These are phyloP conservation scores for Platyrinchus mystaceus DNA, from an alignment of 2,797 vertebrate species.

Conservation along the genomic window DNA sequence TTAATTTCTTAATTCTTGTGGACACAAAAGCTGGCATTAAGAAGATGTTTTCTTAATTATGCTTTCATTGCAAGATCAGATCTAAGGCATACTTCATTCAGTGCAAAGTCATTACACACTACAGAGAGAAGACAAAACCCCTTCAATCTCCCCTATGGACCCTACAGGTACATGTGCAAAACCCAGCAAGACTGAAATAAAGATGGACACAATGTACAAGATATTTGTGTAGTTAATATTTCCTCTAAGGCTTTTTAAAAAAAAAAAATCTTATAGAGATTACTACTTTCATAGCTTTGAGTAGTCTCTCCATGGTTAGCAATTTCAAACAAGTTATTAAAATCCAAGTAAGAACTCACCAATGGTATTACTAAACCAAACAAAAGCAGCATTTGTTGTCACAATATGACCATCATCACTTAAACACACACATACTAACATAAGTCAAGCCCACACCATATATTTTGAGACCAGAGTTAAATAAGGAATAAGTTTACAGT, in stretches of 20 bases:
- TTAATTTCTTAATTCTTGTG: neutral
- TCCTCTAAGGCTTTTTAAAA: neutral
- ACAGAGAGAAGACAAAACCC: neutral
- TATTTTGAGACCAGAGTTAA: neutral
- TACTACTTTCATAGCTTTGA: neutral
- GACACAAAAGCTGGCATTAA: neutral
- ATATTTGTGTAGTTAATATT: neutral
- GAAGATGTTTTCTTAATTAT: neutral
- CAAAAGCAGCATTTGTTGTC: slow-evolving; percentile 25
- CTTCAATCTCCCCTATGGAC: neutral
- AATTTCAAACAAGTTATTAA: neutral
- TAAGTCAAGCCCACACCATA: neutral
- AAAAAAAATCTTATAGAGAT: neutral
- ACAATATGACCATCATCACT: neutral
- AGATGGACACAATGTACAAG: slow-evolving; percentile 22
- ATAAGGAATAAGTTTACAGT: neutral
- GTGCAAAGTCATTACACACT: slow-evolving; percentile 16
- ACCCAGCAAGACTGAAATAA: slow-evolving; percentile 55
- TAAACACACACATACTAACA: neutral
- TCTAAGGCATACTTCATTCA: slow-evolving; percentile 12
- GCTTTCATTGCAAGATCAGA: neutral
- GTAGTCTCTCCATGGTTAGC: neutral
- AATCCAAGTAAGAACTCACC: neutral
- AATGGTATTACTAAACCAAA: neutral
- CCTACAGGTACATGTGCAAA: slow-evolving; percentile 44